Conservation (phyloP, 2,113 vertebrate genomes). For the Lophotis ruficrista region DNA sequence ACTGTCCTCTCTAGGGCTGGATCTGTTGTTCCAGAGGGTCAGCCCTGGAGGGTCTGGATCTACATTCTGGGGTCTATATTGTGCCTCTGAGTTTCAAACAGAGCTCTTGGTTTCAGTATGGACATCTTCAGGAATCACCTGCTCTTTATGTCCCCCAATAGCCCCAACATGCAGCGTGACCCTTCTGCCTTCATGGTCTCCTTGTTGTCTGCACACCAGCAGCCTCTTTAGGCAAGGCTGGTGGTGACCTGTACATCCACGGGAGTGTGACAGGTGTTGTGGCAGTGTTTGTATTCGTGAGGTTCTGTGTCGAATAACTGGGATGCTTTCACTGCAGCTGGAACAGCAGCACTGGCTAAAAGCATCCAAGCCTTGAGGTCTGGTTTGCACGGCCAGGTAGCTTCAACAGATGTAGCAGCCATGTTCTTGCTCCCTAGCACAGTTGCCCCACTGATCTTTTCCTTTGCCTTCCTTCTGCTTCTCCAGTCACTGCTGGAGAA, state of each 20-base stretch:
- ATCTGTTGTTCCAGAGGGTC: not conserved
- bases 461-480: not conserved
- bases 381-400: not conserved
- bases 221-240: not conserved
- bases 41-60: no score
- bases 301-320: not conserved
- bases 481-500: not conserved
- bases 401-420: not conserved
- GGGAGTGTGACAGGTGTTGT: rapidly evolving
- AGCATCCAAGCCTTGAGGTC: not conserved
- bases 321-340: not conserved
- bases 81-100: not conserved
- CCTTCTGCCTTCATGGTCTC: not conserved
- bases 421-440: rapidly evolving
- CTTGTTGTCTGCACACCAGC: not conserved
- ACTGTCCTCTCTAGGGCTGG: not conserved
- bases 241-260: not conserved
- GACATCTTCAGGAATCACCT: not conserved
- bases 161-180: not conserved
- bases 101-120: not conserved
- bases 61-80: not conserved
- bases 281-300: not conserved
- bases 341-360: not conserved
- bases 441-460: not conserved
- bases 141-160: rapidly evolving